These are phyloP conservation scores for Hyles euphorbiae DNA, from an alignment of 1,140 invertebrate species.

Conservation along the genomic window DNA sequence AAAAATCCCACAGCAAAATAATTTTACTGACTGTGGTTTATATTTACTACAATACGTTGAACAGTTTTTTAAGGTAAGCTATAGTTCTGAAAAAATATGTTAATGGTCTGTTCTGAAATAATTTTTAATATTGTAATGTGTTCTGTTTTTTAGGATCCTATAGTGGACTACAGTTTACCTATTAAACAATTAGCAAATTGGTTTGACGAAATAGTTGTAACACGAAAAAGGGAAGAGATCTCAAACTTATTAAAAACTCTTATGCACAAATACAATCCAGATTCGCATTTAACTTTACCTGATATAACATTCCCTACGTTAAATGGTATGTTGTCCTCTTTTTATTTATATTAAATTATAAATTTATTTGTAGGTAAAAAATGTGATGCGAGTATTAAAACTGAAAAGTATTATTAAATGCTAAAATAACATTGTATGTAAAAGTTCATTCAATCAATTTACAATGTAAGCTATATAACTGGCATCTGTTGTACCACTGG, in stretches of 20 bases:
- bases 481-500: no score
- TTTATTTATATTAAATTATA: slow-evolving; percentile 1
- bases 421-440: no score
- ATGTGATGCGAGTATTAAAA: no score
- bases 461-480: no score
- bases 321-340: slow-evolving; percentile 71
- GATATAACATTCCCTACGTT: slow-evolving; percentile 80
- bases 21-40: slow-evolving; percentile 97
- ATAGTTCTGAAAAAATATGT: background rate
- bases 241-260: slow-evolving; percentile 83
- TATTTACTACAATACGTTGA: slow-evolving; percentile 97
- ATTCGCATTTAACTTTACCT: slow-evolving; percentile 76
- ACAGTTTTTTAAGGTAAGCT: slow-evolving; percentile 89
- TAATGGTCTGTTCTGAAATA: background rate
- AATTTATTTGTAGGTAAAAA: no score
- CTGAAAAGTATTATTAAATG: no score
- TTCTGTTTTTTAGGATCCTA: slow-evolving; percentile 78
- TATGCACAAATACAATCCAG: slow-evolving; percentile 79
- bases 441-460: no score
- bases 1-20: slow-evolving; percentile 96
- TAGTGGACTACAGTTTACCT: slow-evolving; percentile 83
- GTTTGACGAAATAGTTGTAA: slow-evolving; percentile 87
- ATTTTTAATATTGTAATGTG: slow-evolving; percentile 5
- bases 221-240: slow-evolving; percentile 86
- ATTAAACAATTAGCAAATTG: slow-evolving; percentile 85